These are phyloP conservation scores for Callyntrura sp. DNA, from an alignment of 2,888 invertebrate species.

Conservation along the genomic window DNA sequence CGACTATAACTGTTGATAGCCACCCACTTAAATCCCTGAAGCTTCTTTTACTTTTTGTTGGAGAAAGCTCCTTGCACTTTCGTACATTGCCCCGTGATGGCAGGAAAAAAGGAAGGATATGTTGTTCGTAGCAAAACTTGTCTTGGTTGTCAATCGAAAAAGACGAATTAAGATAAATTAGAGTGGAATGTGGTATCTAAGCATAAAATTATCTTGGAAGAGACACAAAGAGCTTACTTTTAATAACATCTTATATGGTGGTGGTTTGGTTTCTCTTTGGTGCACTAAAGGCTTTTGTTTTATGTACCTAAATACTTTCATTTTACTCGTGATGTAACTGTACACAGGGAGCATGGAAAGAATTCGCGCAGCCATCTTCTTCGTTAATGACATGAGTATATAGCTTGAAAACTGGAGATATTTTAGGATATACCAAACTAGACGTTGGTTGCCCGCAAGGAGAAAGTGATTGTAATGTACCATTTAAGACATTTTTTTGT, in stretches of 20 bases:
- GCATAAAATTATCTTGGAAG: slow-evolving; percentile 21
- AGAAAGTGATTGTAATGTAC: slow-evolving; percentile 11
- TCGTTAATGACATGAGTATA: too few relatives aligned
- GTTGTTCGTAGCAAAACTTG: slow-evolving; percentile 13
- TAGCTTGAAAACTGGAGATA: too few relatives aligned
- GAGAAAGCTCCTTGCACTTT: not conserved
- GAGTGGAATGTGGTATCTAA: slow-evolving; percentile 50
- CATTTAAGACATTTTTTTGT: not conserved
- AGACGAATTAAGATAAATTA: slow-evolving; percentile 75
- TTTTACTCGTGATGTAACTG: not conserved
- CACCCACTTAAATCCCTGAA: not conserved
- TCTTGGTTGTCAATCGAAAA: slow-evolving; percentile 59
- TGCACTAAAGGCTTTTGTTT: too few relatives aligned
- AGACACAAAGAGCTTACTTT: not conserved
- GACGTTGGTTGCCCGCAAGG: slow-evolving; percentile 33
- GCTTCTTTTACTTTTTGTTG: not conserved
- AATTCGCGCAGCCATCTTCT: not conserved
- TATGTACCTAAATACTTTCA: too few relatives aligned
- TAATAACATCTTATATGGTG: too few relatives aligned
- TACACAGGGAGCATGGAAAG: not conserved
- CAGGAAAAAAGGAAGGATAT: not conserved
- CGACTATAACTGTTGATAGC: too few relatives aligned
- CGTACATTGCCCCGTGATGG: not conserved
- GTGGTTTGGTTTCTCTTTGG: too few relatives aligned
- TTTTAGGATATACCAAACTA: not conserved